These are phyloP conservation scores for Urophycis tenuis DNA, from an alignment of 2,797 vertebrate genomes.

Conservation along the genomic window DNA sequence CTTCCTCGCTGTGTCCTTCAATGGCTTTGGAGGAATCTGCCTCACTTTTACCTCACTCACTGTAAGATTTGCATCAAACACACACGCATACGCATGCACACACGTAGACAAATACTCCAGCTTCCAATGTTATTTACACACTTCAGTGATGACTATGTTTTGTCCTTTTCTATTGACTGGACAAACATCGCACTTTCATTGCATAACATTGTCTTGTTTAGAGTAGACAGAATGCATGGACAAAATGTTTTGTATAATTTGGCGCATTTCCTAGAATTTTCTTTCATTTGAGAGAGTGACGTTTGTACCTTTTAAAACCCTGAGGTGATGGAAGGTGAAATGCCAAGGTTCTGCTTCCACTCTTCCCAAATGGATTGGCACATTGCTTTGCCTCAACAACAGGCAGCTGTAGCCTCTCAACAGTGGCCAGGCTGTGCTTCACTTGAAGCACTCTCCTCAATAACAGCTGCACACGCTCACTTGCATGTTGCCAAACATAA, in stretches of 20 bases:
- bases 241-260: not conserved
- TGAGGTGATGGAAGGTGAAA: not conserved
- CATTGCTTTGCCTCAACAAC: too few species aligned
- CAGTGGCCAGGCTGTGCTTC: not conserved
- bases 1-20: slow-evolving; percentile 81
- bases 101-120: slow-evolving; percentile 1
- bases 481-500: not conserved
- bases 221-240: not conserved
- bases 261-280: not conserved
- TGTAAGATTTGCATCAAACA: slow-evolving; percentile 58
- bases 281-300: not conserved
- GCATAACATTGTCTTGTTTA: not conserved
- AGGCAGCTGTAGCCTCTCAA: not conserved
- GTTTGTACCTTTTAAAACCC: not conserved
- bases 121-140: not conserved
- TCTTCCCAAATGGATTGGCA: too few species aligned
- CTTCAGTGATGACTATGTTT: not conserved
- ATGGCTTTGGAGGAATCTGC: slow-evolving; percentile 87
- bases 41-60: slow-evolving; percentile 86
- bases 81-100: slow-evolving; percentile 3
- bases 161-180: not conserved
- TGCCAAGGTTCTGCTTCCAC: too few species aligned
- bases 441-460: not conserved
- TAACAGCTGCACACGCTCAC: not conserved
- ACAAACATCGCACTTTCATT: not conserved